Evolutionary conservation across 2,888 invertebrate species (phyloP).

Genomic region (Lithosia quadra): DNA sequence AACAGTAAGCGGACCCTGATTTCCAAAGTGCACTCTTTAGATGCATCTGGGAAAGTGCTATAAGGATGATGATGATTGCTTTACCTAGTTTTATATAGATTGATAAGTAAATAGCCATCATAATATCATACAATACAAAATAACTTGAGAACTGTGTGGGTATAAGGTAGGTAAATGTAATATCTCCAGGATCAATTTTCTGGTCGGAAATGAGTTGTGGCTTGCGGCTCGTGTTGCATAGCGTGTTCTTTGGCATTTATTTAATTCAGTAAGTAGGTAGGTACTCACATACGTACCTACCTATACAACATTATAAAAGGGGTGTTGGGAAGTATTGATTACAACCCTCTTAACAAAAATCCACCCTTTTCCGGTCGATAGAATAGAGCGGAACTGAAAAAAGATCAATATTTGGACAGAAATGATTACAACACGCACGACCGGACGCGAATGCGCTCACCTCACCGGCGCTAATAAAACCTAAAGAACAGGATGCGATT

Average conservation of each 20-base stretch:
- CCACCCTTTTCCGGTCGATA: constrained; percentile 74
- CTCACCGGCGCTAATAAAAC: constrained; percentile 75
- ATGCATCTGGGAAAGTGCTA: too few relatives aligned
- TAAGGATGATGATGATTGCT: too few relatives aligned
- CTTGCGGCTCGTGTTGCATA: constrained; percentile 29
- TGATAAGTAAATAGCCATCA: not conserved
- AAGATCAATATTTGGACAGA: constrained; percentile 85
- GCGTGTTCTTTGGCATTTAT: constrained; percentile 23
- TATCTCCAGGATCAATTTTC: constrained; percentile 19
- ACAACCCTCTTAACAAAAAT: constrained; percentile 68
- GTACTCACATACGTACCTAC: not conserved
- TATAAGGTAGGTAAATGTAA: too few relatives aligned
- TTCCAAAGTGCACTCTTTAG: too few relatives aligned
- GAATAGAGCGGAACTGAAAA: constrained; percentile 78
- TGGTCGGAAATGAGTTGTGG: constrained; percentile 29
- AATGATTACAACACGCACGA: constrained; percentile 76
- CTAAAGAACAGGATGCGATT: constrained; percentile 83
- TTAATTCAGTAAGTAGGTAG: constrained; percentile 6
- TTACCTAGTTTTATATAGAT: not conserved
- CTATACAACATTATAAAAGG: constrained; percentile 47
- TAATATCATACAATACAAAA: not conserved
- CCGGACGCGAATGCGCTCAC: constrained; percentile 78
- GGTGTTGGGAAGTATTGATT: constrained; percentile 73
- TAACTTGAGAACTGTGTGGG: too few relatives aligned
- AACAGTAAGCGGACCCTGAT: too few relatives aligned